Evolutionary conservation across 2,797 vertebrate species (phyloP).

Genomic region (Aphelocoma californica): DNA sequence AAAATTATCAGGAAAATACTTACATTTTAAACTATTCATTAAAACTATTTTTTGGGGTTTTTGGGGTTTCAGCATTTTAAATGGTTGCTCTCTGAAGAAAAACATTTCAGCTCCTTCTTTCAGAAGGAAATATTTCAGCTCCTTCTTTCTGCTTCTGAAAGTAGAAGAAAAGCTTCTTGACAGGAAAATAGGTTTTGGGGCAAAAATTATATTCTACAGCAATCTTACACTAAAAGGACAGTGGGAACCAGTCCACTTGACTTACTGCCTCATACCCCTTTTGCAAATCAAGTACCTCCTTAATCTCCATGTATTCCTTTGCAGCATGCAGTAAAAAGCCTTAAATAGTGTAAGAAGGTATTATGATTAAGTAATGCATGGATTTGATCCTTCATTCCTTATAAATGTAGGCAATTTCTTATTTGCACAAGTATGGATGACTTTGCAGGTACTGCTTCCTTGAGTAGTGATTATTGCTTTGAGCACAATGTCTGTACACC

Average conservation of each 20-base stretch:
- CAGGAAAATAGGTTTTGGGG: neutral
- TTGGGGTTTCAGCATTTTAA: neutral
- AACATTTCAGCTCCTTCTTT: neutral
- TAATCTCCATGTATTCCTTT: neutral
- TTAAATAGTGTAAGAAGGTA: neutral
- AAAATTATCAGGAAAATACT: neutral
- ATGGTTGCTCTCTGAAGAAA: neutral
- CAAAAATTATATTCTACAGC: neutral
- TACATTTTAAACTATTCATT: neutral
- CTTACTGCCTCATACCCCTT: neutral
- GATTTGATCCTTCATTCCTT: neutral
- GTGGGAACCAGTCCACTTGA: neutral
- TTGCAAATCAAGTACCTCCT: neutral
- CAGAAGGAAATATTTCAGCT: neutral
- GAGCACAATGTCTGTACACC: neutral
- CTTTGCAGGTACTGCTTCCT: neutral
- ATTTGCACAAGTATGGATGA: neutral
- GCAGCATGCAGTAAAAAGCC: neutral
- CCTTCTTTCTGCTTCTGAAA: neutral
- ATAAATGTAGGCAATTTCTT: neutral
- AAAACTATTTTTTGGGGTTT: neutral
- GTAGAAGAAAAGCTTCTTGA: neutral
- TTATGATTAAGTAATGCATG: neutral
- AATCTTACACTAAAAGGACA: neutral
- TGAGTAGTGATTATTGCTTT: slow-evolving; percentile 2